Conservation (phyloP, 2,113 vertebrate genomes). For the Clinocottus analis region DNA sequence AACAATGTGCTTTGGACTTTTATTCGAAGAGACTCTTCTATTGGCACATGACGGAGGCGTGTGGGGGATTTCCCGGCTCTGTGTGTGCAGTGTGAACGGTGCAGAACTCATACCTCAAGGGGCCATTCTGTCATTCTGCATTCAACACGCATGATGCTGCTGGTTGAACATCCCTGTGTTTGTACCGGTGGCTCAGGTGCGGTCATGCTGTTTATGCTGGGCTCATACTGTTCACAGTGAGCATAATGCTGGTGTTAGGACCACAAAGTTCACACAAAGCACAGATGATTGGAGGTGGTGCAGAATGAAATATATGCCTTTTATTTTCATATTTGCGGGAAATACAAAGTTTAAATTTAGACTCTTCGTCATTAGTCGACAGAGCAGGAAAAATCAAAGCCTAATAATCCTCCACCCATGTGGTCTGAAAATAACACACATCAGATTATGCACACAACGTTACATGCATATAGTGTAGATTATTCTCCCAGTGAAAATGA, state of each 20-base stretch:
- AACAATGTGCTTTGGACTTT: background rate
- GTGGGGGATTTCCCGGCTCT: background rate
- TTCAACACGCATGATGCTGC: background rate
- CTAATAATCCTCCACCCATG: background rate
- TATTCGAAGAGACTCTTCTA: background rate
- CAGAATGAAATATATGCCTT: background rate
- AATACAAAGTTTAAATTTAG: conserved; percentile 18
- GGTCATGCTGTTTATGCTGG: background rate
- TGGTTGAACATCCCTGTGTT: background rate
- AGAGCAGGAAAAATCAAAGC: background rate
- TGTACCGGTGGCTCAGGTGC: background rate
- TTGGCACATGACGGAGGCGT: background rate
- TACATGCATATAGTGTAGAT: background rate
- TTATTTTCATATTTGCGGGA: conserved; percentile 5
- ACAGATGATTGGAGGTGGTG: background rate
- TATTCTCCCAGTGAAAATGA: background rate
- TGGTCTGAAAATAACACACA: background rate
- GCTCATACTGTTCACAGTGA: background rate
- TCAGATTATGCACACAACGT: too few relatives aligned
- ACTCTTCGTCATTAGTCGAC: conserved; percentile 20
- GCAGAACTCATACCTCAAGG: background rate
- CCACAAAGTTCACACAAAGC: background rate
- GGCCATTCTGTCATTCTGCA: background rate
- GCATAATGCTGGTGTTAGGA: background rate
- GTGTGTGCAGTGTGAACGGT: background rate